Evolutionary conservation across 2,797 vertebrate species (phyloP), one percentile per base, ranked within the genome.

Genomic region (Ctenopoma kingsleyae): DNA sequence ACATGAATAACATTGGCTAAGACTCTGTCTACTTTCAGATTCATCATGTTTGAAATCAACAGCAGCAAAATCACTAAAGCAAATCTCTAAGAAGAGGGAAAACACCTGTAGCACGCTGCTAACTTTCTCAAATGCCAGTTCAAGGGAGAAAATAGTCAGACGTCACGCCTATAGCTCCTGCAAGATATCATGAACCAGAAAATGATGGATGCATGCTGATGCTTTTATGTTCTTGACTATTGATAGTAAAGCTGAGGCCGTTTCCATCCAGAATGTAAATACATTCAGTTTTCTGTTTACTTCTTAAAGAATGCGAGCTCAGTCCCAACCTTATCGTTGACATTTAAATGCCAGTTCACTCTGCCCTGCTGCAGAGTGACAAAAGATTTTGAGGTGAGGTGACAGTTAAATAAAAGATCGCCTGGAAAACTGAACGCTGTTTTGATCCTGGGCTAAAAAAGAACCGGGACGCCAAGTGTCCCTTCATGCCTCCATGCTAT

Each of bases 401-500:
- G 48, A 62, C n/a, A 15, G 67, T 23, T 13, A 7, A 38, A 58
- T 48, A 44, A 53, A 53, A 16, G 25, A 3, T 5, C 11, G 8
- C 2, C 17, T n/a, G 17, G 35, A 53, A 53, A 51, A 53, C 1
- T 3, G 7, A 19, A 20, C 17, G 2, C 8, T 27, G 27, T 9
- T 52, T 32, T 59, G 30, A 64, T 59, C 40, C 23, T n/a, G 19
- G 15, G 35, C 19, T 35, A 11, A 61, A 60, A 67, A 48, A 52
- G 58, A 62, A 67, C 38, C 74, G 47, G 22, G 61, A 20, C 30
- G 58, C 41, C 27, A 51, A 74, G 63, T 49, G 63, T 62, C 20
- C 30, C 17, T 56, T 91, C 50, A 10, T 82, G 76, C 27, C 71
- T 79, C 68, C 47, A 2, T 89, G 87, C 80, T 68, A 87, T 30